Evolutionary conservation across 2,113 vertebrate genomes (phyloP), one percentile per base, ranked within the genome.

Genomic region (Caranx ignobilis): DNA sequence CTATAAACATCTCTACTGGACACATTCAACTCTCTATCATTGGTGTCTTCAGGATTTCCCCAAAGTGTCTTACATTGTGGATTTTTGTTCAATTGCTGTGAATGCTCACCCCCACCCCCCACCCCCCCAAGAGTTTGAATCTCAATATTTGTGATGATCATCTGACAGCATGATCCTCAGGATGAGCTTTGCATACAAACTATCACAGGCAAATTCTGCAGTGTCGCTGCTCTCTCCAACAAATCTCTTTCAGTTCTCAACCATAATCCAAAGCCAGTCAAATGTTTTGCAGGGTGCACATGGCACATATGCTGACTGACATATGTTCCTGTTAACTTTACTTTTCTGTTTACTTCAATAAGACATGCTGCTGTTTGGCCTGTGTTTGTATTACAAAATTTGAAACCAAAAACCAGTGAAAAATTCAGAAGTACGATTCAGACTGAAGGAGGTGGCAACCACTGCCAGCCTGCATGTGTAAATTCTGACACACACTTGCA

Each of bases 391-490:
- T 88, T 78, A 69, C 26, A 3, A 16, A 37, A 79, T 71, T 13
- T 18, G 19, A 81, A 82, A 88, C 66, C 82, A 71, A 77, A 76
- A 75, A 50, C 65, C 19, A 6, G 56, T n/a, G 37, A 35, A 39
- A 66, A 81, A 81, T 67, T 41, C 55, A 64, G 93, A 96, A 96
- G 0, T 41, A 64, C 15, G 9, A 52, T 62, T 73, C 47, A 65
- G 43, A 71, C 19, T 0, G 65, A 67, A 37, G 31, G 71, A 59
- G 79, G 59, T 48, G 47, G 64, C 68, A 75, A 74, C 80, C 63
- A 52, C 77, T 66, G 55, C 50, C 77, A 86, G 74, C 54, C 52
- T 8, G 96, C 96, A 83, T 96, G 82, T 37, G 76, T 65, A 81
- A 79, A 86, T 47, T 81, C 68, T 69, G 79, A 80, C 76, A 64